Evolutionary conservation across 1,140 invertebrate species (phyloP).

Genomic region (Charaxes varanes): DNA sequence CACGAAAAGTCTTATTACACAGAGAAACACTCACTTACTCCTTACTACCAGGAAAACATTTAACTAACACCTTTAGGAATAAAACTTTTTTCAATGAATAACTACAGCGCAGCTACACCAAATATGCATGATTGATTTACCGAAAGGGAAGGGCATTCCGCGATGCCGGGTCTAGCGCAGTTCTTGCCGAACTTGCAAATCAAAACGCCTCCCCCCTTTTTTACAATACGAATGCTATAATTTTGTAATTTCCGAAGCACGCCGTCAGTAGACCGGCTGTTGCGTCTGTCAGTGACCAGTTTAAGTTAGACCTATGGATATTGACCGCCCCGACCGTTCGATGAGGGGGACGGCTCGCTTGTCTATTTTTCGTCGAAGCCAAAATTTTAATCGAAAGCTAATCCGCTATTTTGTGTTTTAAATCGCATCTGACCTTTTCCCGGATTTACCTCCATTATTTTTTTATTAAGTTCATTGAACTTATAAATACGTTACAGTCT

Average conservation of each 20-base stretch:
- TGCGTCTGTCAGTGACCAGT: conserved; percentile 28
- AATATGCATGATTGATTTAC: conserved; percentile 6
- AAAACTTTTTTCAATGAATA: no score
- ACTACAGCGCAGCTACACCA: conserved; percentile 26
- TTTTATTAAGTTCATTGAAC: conserved; percentile 62
- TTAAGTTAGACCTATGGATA: no score
- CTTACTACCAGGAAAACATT: no score
- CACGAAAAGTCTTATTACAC: no score
- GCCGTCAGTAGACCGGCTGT: conserved; percentile 23
- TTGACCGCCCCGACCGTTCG: no score
- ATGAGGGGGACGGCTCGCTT: no score
- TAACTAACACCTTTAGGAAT: no score
- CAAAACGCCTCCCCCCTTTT: background rate
- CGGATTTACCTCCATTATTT: conserved; percentile 47
- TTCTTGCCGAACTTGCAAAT: background rate
- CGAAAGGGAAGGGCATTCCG: background rate
- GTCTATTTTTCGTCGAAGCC: conserved; percentile 45
- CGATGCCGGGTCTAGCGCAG: conserved; percentile 1
- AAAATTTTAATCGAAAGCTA: conserved; percentile 48
- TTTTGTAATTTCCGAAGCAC: conserved; percentile 35
- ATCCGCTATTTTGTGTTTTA: conserved; percentile 36
- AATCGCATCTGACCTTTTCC: conserved; percentile 53
- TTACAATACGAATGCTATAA: conserved; percentile 17
- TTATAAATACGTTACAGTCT: conserved; percentile 70
- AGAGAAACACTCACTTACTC: no score